phyloP scores from a whole-genome alignment of 2,888 invertebrate genomes.

The Chrysomela aeneicollis region DNA sequence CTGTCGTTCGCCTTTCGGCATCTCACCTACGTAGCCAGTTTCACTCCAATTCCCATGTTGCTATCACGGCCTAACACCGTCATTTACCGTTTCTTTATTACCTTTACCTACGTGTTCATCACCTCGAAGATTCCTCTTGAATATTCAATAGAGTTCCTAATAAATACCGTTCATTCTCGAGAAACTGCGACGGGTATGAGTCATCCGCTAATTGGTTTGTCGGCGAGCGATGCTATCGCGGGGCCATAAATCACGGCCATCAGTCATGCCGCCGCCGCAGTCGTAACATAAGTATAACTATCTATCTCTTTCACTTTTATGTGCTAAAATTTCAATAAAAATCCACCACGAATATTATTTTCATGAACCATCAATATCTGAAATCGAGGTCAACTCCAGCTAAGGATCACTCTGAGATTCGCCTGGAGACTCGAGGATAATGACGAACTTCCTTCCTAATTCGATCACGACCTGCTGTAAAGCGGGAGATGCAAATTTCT shows the following conservation, averaged over 20 bases:
- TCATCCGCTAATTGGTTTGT: too few relatives aligned
- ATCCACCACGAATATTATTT: too few relatives aligned
- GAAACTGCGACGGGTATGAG: too few relatives aligned
- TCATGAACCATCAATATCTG: too few relatives aligned
- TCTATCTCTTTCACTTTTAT: too few relatives aligned
- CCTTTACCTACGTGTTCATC: conserved; percentile 54
- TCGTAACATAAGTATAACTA: too few relatives aligned
- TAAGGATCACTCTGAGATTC: neutral
- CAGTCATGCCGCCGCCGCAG: too few relatives aligned
- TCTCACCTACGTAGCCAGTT: conserved; percentile 54
- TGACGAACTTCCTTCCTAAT: conserved; percentile 12
- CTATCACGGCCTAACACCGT: conserved; percentile 54
- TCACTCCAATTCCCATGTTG: conserved; percentile 48
- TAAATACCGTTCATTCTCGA: too few relatives aligned
- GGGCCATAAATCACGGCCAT: too few relatives aligned
- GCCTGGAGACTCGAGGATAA: neutral
- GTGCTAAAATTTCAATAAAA: too few relatives aligned
- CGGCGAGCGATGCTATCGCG: too few relatives aligned
- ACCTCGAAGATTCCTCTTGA: conserved; percentile 45
- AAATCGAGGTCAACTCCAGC: neutral
- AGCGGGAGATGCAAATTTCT: conserved; percentile 28
- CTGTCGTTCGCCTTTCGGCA: conserved; percentile 38
- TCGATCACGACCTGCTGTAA: conserved; percentile 12
- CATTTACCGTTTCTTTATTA: conserved; percentile 57
- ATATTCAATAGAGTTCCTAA: too few relatives aligned